Conservation (phyloP, 2,113 vertebrate genomes). For the Phodopus roborovskii region DNA sequence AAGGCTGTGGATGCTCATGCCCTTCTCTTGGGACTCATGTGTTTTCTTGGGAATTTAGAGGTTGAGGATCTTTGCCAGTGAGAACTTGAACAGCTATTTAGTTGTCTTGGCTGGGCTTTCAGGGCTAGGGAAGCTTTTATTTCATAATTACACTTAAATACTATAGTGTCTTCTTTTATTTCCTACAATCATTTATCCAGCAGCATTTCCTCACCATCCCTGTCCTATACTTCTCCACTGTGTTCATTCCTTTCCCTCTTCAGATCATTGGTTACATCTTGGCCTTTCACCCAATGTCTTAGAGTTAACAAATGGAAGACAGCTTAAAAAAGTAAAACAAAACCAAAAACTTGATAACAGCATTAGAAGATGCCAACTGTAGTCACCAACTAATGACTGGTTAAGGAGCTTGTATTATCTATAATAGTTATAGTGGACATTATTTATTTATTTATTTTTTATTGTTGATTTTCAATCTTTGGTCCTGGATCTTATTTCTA, state of each 20-base stretch:
- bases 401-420: conserved; percentile 24
- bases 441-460: too few relatives aligned
- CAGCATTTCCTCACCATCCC: not conserved
- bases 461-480: conserved; percentile 39
- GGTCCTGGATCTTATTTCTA: conserved; percentile 12
- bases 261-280: not conserved
- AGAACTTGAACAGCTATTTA: not conserved
- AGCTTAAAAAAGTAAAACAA: not conserved
- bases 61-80: not conserved
- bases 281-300: conserved; percentile 24
- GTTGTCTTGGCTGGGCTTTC: not conserved
- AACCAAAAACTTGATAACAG: not conserved
- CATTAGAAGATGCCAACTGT: not conserved
- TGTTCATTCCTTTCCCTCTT: not conserved
- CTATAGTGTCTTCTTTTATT: not conserved
- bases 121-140: not conserved
- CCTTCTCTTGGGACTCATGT: not conserved
- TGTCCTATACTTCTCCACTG: not conserved
- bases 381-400: not conserved
- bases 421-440: not conserved
- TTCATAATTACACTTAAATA: not conserved
- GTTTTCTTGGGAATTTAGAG: not conserved
- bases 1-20: not conserved
- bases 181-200: not conserved
- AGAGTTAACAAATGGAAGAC: conserved; percentile 17